Evolutionary conservation across 2,113 vertebrate species (phyloP), one percentile per base, ranked within the genome.

Genomic region (Crotophaga sulcirostris): DNA sequence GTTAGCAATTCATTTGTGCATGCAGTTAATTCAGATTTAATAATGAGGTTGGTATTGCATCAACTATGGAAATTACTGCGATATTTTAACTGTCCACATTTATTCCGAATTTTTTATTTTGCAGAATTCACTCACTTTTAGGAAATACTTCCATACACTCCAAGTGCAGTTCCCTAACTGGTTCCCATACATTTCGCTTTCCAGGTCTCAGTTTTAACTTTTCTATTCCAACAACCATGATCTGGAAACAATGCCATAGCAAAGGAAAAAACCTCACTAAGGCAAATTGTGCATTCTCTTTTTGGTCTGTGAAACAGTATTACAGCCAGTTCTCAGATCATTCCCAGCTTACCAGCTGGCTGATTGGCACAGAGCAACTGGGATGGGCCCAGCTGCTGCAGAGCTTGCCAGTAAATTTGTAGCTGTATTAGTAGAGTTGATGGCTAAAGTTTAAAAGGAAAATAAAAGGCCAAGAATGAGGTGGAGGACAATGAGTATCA

Each of bases 261-360:
- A 77, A 80, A 83, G 49, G 33, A 54, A 83, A 60, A 77, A 34
- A 3, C 9, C 15, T 87, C 75, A 89, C 42, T 38, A 76, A 85
- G 72, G 16, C 62, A 85, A 85, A 93, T 66, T 28, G 29, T 69
- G 34, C 58, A 67, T 20, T 63, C 45, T 74, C 49, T 36, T 83
- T 90, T 74, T 83, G 59, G 64, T 47, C 83, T 75, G 31, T 64
- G 75, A 85, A 91, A 87, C 36, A 68, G 13, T 64, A 74, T 16
- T 92, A 44, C 42, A 87, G 67, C 70, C 82, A 95, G 63, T 88
- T 80, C 59, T 90, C 58, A 80, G 47, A 67, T 86, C 38, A 80
- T 70, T 90, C 75, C 79, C 51, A 93, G 59, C n/a, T 96, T 86
- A 87, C 91, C 93, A 97, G 90, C 92, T 96, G 95, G 74, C 82